Evolutionary conservation across 1,140 invertebrate species (phyloP).

Genomic region (Meloidogyne floridensis): DNA sequence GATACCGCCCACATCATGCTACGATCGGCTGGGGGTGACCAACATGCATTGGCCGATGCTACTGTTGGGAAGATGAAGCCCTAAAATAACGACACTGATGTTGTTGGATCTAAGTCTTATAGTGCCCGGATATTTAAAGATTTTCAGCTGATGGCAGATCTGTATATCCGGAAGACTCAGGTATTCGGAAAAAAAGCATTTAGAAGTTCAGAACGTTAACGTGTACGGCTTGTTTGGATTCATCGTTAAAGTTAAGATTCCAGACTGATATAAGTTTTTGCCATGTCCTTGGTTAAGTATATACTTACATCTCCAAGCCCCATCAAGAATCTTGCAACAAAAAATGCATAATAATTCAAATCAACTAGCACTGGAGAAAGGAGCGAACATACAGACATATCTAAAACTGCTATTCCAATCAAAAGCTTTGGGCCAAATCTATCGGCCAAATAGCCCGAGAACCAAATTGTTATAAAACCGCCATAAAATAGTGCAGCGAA

Average conservation of each 20-base stretch:
- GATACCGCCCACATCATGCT: constrained; percentile 36
- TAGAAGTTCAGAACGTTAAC: too few species aligned
- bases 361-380: constrained; percentile 28
- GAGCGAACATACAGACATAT: constrained; percentile 33
- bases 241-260: too few species aligned
- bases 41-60: constrained; percentile 20
- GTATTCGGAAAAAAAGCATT: too few species aligned
- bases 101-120: too few species aligned
- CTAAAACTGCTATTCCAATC: constrained; percentile 24
- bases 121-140: too few species aligned
- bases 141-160: too few species aligned
- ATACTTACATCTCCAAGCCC: constrained; percentile 37
- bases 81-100: neutral
- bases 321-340: constrained; percentile 42
- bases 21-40: constrained; percentile 41
- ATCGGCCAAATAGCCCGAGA: constrained; percentile 47
- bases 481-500: constrained; percentile 46
- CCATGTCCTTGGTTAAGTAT: too few species aligned
- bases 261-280: too few species aligned
- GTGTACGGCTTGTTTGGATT: too few species aligned
- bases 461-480: constrained; percentile 34
- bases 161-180: too few species aligned
- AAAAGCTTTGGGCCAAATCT: constrained; percentile 44
- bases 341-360: constrained; percentile 38
- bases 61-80: constrained; percentile 42